A percentile compares a stretch with the other conserved stretches of the same genome.
Conservation (phyloP, 2,113 vertebrate species). For the Mandrillus leucophaeus region DNA sequence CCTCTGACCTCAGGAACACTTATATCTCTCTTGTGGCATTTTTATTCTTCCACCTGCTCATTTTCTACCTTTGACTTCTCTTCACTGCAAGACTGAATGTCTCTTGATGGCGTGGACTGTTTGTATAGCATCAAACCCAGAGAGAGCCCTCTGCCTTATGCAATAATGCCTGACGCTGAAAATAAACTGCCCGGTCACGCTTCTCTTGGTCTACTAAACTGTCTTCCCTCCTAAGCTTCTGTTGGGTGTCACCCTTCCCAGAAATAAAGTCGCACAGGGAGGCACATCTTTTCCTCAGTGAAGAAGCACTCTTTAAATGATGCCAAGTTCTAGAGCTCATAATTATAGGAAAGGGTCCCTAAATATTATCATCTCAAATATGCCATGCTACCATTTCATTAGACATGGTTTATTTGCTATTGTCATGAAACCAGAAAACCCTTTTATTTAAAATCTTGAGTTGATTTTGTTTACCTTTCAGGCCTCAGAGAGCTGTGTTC, state of each 20-base stretch:
- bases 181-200: neutral
- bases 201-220: neutral
- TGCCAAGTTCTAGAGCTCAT: neutral
- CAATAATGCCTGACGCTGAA: neutral
- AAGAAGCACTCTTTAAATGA: neutral
- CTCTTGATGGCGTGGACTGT: neutral
- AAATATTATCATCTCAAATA: neutral
- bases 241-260: neutral
- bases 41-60: neutral
- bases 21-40: neutral
- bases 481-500: neutral
- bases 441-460: neutral
- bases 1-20: neutral
- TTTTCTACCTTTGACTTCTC: neutral
- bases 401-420: neutral
- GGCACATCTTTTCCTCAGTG: neutral
- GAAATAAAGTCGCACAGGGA: neutral
- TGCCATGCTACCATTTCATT: neutral
- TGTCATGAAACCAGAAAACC: neutral
- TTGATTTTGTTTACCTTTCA: constrained; percentile 15
- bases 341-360: neutral
- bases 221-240: neutral
- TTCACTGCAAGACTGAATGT: neutral
- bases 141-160: neutral
- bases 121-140: neutral